Base-by-base conservation (phyloP, 2,797 vertebrate genomes). In the Sebastes reedi region DNA sequence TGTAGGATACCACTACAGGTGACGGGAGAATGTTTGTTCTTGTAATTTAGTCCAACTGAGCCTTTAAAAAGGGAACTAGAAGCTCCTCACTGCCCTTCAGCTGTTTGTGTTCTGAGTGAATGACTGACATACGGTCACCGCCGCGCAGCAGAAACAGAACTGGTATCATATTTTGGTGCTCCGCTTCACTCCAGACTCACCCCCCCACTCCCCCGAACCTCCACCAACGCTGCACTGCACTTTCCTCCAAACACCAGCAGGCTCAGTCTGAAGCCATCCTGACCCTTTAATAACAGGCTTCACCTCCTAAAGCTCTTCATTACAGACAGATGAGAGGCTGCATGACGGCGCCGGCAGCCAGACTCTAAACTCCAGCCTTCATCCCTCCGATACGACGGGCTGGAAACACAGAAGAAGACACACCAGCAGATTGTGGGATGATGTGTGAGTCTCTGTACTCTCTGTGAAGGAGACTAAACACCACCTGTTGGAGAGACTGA, bases 251-350 rank as follows among this genome's bases (percentile, higher is more conserved):
- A 56, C 85, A 59, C 13, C 56, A 16, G 30, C 46, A 67, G 71
- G 52, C 80, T 82, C 80, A 16, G 69, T 46, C 67, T 5, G 56
- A 75, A 68, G 34, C 74, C 66, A 4, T 20, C 8, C 67, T 76
- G 84, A 86, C 79, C 76, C 75, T 70, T 80, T 83, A 89, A 87
- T 87, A 81, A 77, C 72, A 79, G 71, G 80, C 80, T 79, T 85
- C 80, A 83, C 72, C 80, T 77, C 65, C 75, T 80, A 46, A 83
- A 83, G 72, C 77, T 75, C 84, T 74, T 67, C 77, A 89, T 81
- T 81, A 80, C 82, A 56, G 36, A 85, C 67, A 74, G 80, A 80
- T 54, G 81, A 86, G 78, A 65, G 46, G 56, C 62, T 56, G 69
- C 14, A 59, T 50, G 81, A 64, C 14, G 74, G 70, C 25, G 74